Conservation (phyloP, 2,797 vertebrate species). For the Takifugu ocellatus region DNA sequence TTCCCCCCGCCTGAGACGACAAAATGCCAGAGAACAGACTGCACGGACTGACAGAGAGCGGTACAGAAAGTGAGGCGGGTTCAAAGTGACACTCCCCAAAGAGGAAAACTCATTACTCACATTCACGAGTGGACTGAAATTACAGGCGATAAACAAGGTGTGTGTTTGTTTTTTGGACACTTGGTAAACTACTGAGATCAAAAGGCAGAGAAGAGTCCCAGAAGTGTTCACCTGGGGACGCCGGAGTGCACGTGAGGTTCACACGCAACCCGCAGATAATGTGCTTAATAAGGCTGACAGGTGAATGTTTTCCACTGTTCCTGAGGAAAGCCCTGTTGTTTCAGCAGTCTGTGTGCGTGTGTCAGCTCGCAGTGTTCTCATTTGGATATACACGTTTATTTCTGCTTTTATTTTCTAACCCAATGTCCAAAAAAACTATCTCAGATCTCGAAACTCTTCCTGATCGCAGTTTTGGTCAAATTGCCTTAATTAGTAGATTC, state of each 20-base stretch:
- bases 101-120: constrained; percentile 13
- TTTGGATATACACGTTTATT: no score
- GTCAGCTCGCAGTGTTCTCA: no score
- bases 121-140: constrained; percentile 23
- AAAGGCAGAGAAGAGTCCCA: background rate
- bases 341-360: background rate
- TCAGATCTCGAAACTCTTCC: no score
- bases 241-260: background rate
- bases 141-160: constrained; percentile 6
- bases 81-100: constrained; percentile 7
- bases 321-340: background rate
- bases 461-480: no score
- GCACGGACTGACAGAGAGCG: constrained; percentile 19
- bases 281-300: background rate
- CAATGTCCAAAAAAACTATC: no score
- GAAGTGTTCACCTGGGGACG: background rate
- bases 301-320: background rate
- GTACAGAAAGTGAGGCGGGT: constrained; percentile 14
- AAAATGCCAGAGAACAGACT: constrained; percentile 27
- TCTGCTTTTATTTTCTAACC: no score
- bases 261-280: background rate
- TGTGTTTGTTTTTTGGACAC: background rate
- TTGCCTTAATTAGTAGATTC: background rate
- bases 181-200: background rate
- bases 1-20: constrained; percentile 56